phyloP scores from a whole-genome alignment of 2,888 invertebrate species.

The Philhelius pedissequus region DNA sequence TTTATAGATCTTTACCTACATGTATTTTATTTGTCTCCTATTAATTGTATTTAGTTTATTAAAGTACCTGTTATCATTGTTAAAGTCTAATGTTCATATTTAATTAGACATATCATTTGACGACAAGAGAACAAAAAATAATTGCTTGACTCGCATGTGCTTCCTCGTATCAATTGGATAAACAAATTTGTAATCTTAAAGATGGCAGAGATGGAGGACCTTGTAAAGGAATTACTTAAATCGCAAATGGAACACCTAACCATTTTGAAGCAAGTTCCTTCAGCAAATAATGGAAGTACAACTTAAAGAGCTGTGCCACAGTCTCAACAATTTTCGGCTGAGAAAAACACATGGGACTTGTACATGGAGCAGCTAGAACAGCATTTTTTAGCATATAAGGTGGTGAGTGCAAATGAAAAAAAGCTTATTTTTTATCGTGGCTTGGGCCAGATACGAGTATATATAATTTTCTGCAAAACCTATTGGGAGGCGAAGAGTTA shows the following conservation, averaged over 20 bases:
- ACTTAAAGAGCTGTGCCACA: background rate
- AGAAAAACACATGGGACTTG: constrained; percentile 11
- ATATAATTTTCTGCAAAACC: constrained; percentile 1
- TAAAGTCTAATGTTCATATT: no score
- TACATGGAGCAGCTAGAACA: constrained; percentile 11
- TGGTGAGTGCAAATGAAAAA: constrained; percentile 23
- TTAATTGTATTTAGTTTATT: no score
- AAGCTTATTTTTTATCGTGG: constrained; percentile 19
- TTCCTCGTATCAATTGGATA: background rate
- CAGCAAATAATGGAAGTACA: background rate
- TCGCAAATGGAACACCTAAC: constrained; percentile 4
- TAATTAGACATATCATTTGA: no score
- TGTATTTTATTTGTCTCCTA: no score
- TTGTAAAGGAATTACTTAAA: background rate
- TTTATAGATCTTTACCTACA: no score
- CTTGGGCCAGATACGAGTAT: background rate
- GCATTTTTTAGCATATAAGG: constrained; percentile 17
- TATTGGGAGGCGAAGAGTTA: constrained; percentile 1
- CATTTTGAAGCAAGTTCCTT: background rate
- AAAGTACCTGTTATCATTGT: no score
- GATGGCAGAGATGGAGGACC: background rate
- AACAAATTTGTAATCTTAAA: background rate
- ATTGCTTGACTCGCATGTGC: background rate
- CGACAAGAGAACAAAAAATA: no score
- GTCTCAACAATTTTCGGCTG: background rate